phyloP scores from a whole-genome alignment of 1,140 invertebrate species.

The Heliconius melpomene region DNA sequence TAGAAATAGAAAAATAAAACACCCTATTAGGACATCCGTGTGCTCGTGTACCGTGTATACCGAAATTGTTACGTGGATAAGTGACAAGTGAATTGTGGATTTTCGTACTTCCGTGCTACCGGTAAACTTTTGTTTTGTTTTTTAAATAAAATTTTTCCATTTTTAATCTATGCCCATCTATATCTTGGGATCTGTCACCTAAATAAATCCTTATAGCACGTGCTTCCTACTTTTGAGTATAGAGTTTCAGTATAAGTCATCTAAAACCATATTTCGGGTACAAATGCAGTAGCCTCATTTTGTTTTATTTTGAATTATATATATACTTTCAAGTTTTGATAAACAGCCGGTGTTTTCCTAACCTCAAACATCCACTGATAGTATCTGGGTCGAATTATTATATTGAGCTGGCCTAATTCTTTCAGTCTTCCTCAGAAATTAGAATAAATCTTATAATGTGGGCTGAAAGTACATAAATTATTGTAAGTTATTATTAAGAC shows the following conservation, averaged over 20 bases:
- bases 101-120: conserved; percentile 62
- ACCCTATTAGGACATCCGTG: conserved; percentile 59
- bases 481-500: neutral
- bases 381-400: conserved; percentile 37
- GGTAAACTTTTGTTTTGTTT: conserved; percentile 50
- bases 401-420: conserved; percentile 30
- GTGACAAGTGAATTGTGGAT: conserved; percentile 71
- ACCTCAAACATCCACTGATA: conserved; percentile 40
- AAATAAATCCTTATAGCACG: conserved; percentile 47
- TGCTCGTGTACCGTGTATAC: conserved; percentile 52
- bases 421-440: conserved; percentile 18
- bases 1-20: conserved; percentile 58
- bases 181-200: conserved; percentile 40
- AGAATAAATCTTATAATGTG: neutral
- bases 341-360: conserved; percentile 49
- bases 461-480: neutral
- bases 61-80: conserved; percentile 54
- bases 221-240: conserved; percentile 60
- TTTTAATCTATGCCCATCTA: conserved; percentile 38
- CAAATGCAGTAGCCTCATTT: conserved; percentile 50
- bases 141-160: conserved; percentile 11
- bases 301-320: conserved; percentile 43
- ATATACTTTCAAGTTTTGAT: conserved; percentile 42
- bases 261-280: conserved; percentile 59
- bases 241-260: conserved; percentile 68